Evolutionary conservation across 2,113 vertebrate genomes (phyloP), one percentile per base, ranked within the genome.

Genomic region (Campylomormyrus numenius): DNA sequence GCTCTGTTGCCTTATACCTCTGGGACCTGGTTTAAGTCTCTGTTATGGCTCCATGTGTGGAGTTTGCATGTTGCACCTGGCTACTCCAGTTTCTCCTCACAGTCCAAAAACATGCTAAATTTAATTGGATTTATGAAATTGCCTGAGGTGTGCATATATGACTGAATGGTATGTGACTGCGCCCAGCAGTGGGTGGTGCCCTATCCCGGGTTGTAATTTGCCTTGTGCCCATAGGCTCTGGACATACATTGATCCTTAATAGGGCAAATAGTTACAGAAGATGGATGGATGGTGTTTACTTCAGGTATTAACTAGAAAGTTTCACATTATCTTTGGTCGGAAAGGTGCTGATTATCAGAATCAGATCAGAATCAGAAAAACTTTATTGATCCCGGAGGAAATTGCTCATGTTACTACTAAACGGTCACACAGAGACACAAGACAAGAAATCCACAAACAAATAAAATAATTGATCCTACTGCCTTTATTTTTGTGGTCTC

Each of bases 391-490:
- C 39, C 39, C 39, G 39, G 39, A 42, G 39, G 39, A 42, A 42
- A 42, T 42, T 42, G 39, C 39, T 42, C 39, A 42, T 42, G 39
- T 3, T 42, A 42, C 39, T 42, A 42, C 39, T 42, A 42, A 42
- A 42, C 39, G 39, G 39, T 42, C 39, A 42, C 39, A 42, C 39
- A 42, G 39, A 42, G 39, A 42, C 39, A 42, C 39, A 42, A 42
- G 39, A 42, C 39, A 42, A 42, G 39, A 93, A 80, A 92, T 93
- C 80, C 89, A 88, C 5, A 87, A 62, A 1, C 21, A 91, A 89
- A 87, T 91, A 90, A 92, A 90, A 92, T 21, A 87, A 92, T 91
- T 45, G 83, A 21, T 48, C 27, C 88, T 42, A 6, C 66, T 17
- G 49, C 80, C 83, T 62, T 46, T 77, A 53, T 74, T 85, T 70